Percentiles rank a stretch among this genome's conserved stretches.
phyloP scores from a whole-genome alignment of 2,888 invertebrate species.

The Stomorhina lunata region DNA sequence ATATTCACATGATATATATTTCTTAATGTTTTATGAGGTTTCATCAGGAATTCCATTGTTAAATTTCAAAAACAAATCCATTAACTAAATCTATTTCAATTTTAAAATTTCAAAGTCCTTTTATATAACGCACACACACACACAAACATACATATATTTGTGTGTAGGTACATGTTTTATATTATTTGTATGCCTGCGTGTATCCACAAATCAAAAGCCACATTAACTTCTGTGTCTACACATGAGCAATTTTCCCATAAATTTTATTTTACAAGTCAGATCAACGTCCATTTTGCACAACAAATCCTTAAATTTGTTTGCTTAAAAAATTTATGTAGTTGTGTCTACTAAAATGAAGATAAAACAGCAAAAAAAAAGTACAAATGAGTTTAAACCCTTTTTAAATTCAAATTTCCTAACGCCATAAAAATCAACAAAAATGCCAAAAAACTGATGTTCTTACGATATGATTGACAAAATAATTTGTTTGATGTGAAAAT shows the following conservation, averaged over 20 bases:
- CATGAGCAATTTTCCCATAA: too few species aligned
- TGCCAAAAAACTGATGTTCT: background rate
- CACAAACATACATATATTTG: too few species aligned
- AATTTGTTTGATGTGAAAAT: conserved; percentile 14
- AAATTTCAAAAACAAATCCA: too few species aligned
- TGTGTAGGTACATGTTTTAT: too few species aligned
- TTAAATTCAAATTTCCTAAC: background rate
- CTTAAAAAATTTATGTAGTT: background rate
- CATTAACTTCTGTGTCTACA: background rate
- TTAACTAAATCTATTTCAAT: too few species aligned
- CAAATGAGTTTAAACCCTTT: conserved; percentile 1
- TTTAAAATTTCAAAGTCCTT: too few species aligned
- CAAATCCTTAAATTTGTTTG: background rate
- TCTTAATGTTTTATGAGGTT: too few species aligned
- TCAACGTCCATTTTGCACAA: background rate
- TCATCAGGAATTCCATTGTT: too few species aligned
- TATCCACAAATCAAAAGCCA: background rate
- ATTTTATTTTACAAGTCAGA: background rate
- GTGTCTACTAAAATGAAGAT: background rate
- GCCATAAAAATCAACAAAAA: conserved; percentile 16
- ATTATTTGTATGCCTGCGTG: background rate
- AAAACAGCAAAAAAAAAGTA: background rate
- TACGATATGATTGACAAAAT: conserved; percentile 13
- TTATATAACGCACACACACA: too few species aligned
- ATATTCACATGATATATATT: too few species aligned